These are phyloP conservation scores for Martes martes DNA, from an alignment of 2,113 vertebrate species.

Conservation along the genomic window DNA sequence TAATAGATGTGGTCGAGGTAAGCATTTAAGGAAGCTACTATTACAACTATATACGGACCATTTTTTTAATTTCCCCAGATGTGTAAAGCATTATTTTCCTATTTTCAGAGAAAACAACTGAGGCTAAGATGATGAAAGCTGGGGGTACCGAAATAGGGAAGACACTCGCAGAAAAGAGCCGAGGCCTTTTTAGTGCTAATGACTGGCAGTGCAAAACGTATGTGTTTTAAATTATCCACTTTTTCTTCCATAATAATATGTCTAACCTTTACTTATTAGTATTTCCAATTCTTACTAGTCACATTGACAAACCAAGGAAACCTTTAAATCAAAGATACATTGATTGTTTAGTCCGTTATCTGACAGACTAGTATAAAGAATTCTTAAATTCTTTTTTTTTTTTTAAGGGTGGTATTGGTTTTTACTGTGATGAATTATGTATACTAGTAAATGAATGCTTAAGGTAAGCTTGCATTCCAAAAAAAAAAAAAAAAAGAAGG, in stretches of 20 bases:
- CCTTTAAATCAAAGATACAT: background rate
- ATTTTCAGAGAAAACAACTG: conserved; percentile 94
- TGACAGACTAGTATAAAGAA: background rate
- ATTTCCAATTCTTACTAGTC: background rate
- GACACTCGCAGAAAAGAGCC: conserved; percentile 97
- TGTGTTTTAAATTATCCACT: conserved; percentile 47
- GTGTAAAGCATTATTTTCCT: conserved; percentile 31
- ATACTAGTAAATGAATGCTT: background rate
- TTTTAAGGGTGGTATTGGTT: background rate
- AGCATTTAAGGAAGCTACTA: conserved; percentile 14
- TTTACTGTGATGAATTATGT: background rate
- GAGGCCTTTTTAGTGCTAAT: conserved; percentile 97
- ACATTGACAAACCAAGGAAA: background rate
- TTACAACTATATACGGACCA: background rate
- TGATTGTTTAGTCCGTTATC: background rate
- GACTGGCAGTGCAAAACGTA: conserved; percentile 99
- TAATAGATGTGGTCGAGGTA: conserved; percentile 95
- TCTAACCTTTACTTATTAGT: background rate
- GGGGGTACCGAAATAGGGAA: conserved; percentile 99
- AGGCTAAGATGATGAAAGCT: conserved; percentile 99
- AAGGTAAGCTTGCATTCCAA: background rate
- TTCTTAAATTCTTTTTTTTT: background rate
- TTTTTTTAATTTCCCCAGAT: background rate
- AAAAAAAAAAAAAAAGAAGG: background rate
- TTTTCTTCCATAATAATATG: background rate